Percentiles rank a stretch among this genome's conserved stretches.
Evolutionary conservation across 2,797 vertebrate species (phyloP).

Genomic region (Silurus aristotelis): DNA sequence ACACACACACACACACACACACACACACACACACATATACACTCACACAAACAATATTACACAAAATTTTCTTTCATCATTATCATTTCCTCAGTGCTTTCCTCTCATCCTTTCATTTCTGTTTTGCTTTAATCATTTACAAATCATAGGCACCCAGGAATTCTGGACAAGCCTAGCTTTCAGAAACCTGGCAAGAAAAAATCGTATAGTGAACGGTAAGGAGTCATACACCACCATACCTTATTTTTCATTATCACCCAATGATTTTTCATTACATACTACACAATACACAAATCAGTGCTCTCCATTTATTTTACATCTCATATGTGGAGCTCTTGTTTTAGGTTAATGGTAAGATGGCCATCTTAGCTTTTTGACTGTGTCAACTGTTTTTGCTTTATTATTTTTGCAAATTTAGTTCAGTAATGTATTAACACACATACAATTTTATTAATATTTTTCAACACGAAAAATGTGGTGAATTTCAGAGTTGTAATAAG

Average conservation of each 20-base stretch:
- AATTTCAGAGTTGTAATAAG: not conserved
- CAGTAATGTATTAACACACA: not conserved
- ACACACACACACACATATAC: no score
- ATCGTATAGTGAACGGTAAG: conserved; percentile 92
- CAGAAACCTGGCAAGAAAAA: conserved; percentile 86
- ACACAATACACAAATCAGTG: not conserved
- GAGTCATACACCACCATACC: conserved; percentile 58
- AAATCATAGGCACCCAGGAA: conserved; percentile 89
- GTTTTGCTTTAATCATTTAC: conserved; percentile 76
- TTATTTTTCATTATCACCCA: conserved; percentile 8
- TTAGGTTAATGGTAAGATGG: not conserved
- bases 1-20: no score
- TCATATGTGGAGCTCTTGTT: conserved; percentile 13
- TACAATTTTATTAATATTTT: not conserved
- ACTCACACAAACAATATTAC: conserved; percentile 18
- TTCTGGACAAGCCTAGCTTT: conserved; percentile 88
- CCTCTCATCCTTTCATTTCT: conserved; percentile 62
- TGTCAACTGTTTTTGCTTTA: not conserved
- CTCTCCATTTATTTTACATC: not conserved
- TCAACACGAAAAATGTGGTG: not conserved
- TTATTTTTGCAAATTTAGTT: not conserved
- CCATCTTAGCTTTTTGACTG: not conserved
- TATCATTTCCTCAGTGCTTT: conserved; percentile 54
- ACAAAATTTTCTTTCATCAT: conserved; percentile 53
- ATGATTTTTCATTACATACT: not conserved